Evolutionary conservation across 2,888 invertebrate genomes (phyloP), one percentile per base, ranked within the genome.

Genomic region (Ophonus ardosiacus): DNA sequence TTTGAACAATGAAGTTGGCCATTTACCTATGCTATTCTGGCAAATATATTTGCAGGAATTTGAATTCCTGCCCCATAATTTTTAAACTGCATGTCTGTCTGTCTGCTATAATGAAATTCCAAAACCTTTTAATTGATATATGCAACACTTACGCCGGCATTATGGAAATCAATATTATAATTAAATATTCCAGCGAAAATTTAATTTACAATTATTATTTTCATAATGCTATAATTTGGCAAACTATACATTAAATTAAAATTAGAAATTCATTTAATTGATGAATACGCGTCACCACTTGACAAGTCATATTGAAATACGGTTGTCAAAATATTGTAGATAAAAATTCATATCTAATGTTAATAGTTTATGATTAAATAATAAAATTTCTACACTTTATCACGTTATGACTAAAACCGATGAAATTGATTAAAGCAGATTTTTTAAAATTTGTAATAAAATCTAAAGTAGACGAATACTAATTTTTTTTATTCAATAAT

Each of bases 51-150:
- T 59, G 59, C 59, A 10, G 79, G 79, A 79, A 79, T 59, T 79
- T 79, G 79, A 38, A 79, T 79, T 79, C 79, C 79, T 38, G 79
- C 17, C 7, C 59, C 79, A 79, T 79, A 79, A 79, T 79, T 79
- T 57, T 79, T 79, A 79, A 79, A 57, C 79, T 15, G 79, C 79
- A 31, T 38, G 79, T 79, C 18, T 59, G 79, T 79, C 79, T 43
- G 71, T 43, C 43, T 59, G 79, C 59, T 59, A 17, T 79, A 79
- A 79, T 79, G 61, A 79, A 79, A 79, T 79, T 79, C 79, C 79
- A 61, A 59, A 79, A 40, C 61, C 38, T 61, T 79, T 61, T 79
- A 59, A 79, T 59, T 79, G 79, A 79, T 79, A 38, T 78, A 57
- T 79, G 59, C 61, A 38, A 38, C 57, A 38, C 61, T 61, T 61